Evolutionary conservation across 2,113 vertebrate genomes (phyloP).

Genomic region (Tor tambroides): DNA sequence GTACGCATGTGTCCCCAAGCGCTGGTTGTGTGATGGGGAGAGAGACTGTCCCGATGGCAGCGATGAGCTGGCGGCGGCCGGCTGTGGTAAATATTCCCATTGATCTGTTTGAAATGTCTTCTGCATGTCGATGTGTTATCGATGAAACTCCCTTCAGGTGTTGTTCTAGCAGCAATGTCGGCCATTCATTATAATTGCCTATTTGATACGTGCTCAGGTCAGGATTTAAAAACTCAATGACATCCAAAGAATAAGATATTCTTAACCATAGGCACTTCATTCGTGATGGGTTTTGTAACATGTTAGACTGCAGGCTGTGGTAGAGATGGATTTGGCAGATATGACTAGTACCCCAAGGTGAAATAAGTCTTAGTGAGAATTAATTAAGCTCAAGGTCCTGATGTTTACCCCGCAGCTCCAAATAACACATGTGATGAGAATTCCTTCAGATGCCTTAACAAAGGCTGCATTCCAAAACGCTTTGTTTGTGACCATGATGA

Average conservation of each 20-base stretch:
- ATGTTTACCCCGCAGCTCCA: conserved; percentile 79
- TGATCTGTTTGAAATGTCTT: conserved; percentile 34
- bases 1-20: conserved; percentile 89
- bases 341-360: not conserved
- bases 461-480: conserved; percentile 89
- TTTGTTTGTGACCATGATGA: conserved; percentile 96
- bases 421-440: conserved; percentile 96
- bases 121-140: conserved; percentile 37
- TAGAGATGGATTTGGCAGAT: conserved; percentile 1
- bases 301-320: not conserved
- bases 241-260: not conserved
- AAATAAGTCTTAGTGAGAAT: not conserved
- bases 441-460: conserved; percentile 90
- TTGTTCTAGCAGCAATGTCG: not conserved
- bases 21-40: conserved; percentile 97
- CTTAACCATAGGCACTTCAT: conserved; percentile 6
- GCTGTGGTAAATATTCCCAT: conserved; percentile 82
- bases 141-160: conserved; percentile 5
- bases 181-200: conserved; percentile 33
- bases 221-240: conserved; percentile 16
- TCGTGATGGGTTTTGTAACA: not conserved
- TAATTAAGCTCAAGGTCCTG: conserved; percentile 26
- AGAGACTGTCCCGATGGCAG: conserved; percentile 95
- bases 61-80: conserved; percentile 92
- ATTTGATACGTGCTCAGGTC: conserved; percentile 5